A percentile compares a stretch with the other conserved stretches of the same genome.
Evolutionary conservation across 2,797 vertebrate genomes (phyloP).

Genomic region (Pelobates cultripes): DNA sequence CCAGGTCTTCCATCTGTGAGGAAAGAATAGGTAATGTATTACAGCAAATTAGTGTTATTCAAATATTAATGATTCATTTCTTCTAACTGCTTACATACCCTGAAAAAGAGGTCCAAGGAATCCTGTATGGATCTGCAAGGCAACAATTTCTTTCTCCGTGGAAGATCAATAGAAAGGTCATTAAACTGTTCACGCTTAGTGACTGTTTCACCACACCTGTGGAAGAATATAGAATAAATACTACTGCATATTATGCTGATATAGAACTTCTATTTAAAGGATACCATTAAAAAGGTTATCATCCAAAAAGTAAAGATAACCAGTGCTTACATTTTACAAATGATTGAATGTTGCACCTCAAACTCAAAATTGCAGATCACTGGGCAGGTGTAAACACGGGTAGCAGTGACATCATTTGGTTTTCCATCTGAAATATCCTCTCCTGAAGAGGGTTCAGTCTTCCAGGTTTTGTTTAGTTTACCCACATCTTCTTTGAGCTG

Average conservation of each 20-base stretch:
- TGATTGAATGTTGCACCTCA: constrained; percentile 97
- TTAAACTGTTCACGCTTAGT: constrained; percentile 96
- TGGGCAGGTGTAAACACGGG: constrained; percentile 91
- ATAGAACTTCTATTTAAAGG: no score
- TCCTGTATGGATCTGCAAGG: constrained; percentile 93
- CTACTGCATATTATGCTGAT: no score
- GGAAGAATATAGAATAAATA: neutral
- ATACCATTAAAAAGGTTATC: no score
- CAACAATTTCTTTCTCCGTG: constrained; percentile 89
- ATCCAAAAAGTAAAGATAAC: neutral
- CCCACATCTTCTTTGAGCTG: constrained; percentile 98
- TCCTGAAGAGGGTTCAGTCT: constrained; percentile 76
- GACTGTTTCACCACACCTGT: constrained; percentile 91
- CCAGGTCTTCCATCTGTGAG: constrained; percentile 92
- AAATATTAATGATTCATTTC: no score
- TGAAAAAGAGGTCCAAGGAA: constrained; percentile 96
- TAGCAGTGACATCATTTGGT: constrained; percentile 77
- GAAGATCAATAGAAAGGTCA: constrained; percentile 95
- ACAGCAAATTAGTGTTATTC: no score
- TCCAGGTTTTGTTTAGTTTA: constrained; percentile 93
- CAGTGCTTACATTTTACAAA: constrained; percentile 88
- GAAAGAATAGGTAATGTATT: neutral
- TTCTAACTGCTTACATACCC: constrained; percentile 69
- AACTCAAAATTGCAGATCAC: constrained; percentile 96
- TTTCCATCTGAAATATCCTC: constrained; percentile 77